These are phyloP conservation scores for Manis javanica DNA, from an alignment of 2,797 vertebrate species.

Conservation along the genomic window DNA sequence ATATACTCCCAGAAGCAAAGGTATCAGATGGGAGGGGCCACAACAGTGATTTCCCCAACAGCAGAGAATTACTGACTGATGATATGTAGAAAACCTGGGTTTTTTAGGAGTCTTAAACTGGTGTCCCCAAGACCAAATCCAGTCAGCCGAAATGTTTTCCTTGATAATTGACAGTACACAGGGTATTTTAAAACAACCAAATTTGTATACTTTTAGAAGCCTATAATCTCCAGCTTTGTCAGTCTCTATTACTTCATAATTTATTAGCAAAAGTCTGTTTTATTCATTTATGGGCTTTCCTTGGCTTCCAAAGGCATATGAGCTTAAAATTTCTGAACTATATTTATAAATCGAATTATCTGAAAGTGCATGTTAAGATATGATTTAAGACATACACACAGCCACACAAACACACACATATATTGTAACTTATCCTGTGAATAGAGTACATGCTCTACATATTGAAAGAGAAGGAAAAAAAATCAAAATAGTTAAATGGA, in stretches of 20 bases:
- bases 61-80: not conserved
- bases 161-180: not conserved
- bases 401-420: not conserved
- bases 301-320: not conserved
- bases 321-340: slow-evolving; percentile 32
- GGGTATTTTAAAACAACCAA: not conserved
- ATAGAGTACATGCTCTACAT: slow-evolving; percentile 54
- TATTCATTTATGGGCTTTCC: not conserved
- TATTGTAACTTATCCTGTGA: slow-evolving; percentile 39
- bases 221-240: not conserved
- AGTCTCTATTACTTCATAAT: not conserved
- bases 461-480: not conserved
- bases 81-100: not conserved
- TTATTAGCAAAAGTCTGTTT: not conserved
- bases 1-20: not conserved
- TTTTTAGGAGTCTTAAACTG: not conserved
- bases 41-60: not conserved
- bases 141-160: not conserved
- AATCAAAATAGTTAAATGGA: slow-evolving; percentile 72
- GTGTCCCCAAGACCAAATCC: not conserved
- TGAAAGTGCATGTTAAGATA: slow-evolving; percentile 8
- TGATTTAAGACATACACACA: not conserved
- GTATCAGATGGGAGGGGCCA: not conserved
- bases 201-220: not conserved
- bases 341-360: not conserved